These are phyloP conservation scores for Microhierax caerulescens DNA, from an alignment of 2,797 vertebrate genomes.

Conservation along the genomic window DNA sequence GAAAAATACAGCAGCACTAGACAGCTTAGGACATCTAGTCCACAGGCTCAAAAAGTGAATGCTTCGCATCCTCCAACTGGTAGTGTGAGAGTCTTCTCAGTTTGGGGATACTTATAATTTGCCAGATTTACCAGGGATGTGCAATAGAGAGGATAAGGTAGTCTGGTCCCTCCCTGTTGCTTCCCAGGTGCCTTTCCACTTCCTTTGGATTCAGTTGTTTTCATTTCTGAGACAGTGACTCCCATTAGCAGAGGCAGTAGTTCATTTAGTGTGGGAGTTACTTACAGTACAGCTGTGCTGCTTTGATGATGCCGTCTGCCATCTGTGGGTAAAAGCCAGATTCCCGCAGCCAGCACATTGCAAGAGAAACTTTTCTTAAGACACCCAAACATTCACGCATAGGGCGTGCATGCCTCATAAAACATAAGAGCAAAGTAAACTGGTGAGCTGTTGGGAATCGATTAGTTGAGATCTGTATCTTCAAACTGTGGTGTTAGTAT, in stretches of 20 bases:
- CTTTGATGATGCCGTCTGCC: conserved; percentile 54
- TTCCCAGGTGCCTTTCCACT: neutral
- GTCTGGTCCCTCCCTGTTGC: neutral
- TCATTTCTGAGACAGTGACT: neutral
- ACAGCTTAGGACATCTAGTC: neutral
- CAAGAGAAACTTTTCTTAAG: neutral
- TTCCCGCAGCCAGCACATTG: neutral
- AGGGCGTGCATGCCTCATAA: neutral
- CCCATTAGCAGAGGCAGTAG: conserved; percentile 4
- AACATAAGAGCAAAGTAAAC: neutral
- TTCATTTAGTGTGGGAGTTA: conserved; percentile 9
- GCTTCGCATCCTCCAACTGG: neutral
- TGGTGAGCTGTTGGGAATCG: neutral
- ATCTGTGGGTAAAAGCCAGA: neutral
- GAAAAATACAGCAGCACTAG: neutral
- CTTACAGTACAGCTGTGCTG: conserved; percentile 56
- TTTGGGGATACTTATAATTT: neutral
- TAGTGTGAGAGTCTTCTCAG: neutral
- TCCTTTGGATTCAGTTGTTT: neutral
- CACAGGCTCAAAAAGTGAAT: neutral
- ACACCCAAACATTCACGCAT: neutral
- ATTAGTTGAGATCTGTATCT: neutral
- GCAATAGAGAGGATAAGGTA: neutral
- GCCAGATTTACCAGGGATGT: neutral
- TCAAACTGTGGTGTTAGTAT: neutral